These are phyloP conservation scores for Xiphorhynchus erythropygius DNA, from an alignment of 2,797 vertebrate genomes.

Conservation along the genomic window DNA sequence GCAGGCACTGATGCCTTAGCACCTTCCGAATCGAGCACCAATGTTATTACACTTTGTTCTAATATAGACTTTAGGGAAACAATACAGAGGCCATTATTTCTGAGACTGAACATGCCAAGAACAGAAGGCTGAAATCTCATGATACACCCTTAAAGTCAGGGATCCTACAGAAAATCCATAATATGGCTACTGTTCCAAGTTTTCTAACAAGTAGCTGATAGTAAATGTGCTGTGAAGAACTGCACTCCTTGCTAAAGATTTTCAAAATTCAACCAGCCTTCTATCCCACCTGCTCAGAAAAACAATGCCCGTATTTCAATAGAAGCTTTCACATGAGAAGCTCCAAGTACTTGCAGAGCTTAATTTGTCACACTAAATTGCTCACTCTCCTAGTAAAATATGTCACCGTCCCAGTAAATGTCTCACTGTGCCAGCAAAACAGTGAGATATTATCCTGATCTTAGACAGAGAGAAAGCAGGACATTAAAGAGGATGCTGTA, in stretches of 20 bases:
- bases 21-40: background rate
- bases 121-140: background rate
- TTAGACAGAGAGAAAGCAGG: background rate
- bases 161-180: constrained; percentile 28
- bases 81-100: constrained; percentile 14
- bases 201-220: background rate
- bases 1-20: constrained; percentile 35
- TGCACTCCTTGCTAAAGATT: background rate
- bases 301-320: background rate
- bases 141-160: background rate
- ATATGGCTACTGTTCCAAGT: background rate
- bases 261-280: background rate
- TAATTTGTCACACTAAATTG: constrained; percentile 26
- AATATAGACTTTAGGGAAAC: constrained; percentile 51
- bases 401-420: background rate
- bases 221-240: background rate
- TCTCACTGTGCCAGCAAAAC: background rate
- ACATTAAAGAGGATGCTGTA: background rate
- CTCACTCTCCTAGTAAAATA: background rate
- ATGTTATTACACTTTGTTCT: constrained; percentile 59
- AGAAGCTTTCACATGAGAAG: background rate
- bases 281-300: background rate
- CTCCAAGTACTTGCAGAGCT: background rate
- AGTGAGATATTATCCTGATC: background rate
- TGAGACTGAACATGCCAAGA: constrained; percentile 13